Percentiles rank a stretch among this genome's conserved stretches.
Evolutionary conservation across 1,140 invertebrate genomes (phyloP).

Genomic region (Drosophila watanabei): DNA sequence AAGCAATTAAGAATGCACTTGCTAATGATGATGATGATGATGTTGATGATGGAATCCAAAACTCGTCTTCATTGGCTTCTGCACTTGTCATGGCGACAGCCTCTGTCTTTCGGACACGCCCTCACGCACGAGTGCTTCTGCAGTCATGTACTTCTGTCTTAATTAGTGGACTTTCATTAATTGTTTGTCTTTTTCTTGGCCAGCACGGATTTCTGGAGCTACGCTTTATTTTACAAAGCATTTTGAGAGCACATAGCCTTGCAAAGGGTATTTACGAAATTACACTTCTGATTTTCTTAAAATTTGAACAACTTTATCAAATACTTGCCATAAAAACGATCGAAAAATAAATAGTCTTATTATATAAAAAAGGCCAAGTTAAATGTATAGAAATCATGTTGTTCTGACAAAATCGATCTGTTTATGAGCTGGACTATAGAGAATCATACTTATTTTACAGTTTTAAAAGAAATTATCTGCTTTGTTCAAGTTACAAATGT

Average conservation of each 20-base stretch:
- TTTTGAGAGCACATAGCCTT: background rate
- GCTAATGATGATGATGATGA: constrained; percentile 41
- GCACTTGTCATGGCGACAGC: constrained; percentile 19
- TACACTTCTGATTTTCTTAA: too few species aligned
- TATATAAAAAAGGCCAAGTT: too few species aligned
- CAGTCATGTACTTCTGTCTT: constrained; percentile 45
- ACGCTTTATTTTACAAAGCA: background rate
- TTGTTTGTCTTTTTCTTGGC: constrained; percentile 46
- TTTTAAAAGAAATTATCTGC: background rate
- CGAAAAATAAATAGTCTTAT: too few species aligned
- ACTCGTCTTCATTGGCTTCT: constrained; percentile 27
- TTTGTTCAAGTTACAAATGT: background rate
- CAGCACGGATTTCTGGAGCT: background rate
- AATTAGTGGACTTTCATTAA: constrained; percentile 76
- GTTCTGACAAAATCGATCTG: too few species aligned
- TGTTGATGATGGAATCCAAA: constrained; percentile 27
- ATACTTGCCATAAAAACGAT: too few species aligned
- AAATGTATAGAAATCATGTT: too few species aligned
- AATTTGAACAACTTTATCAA: background rate
- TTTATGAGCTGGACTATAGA: too few species aligned
- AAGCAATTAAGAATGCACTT: constrained; percentile 78
- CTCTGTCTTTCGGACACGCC: constrained; percentile 60
- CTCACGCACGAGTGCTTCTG: constrained; percentile 67
- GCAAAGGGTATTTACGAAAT: background rate
- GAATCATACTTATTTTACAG: too few species aligned